Base-by-base conservation (phyloP, 1,140 invertebrate genomes). In the Neodiprion virginianus region DNA sequence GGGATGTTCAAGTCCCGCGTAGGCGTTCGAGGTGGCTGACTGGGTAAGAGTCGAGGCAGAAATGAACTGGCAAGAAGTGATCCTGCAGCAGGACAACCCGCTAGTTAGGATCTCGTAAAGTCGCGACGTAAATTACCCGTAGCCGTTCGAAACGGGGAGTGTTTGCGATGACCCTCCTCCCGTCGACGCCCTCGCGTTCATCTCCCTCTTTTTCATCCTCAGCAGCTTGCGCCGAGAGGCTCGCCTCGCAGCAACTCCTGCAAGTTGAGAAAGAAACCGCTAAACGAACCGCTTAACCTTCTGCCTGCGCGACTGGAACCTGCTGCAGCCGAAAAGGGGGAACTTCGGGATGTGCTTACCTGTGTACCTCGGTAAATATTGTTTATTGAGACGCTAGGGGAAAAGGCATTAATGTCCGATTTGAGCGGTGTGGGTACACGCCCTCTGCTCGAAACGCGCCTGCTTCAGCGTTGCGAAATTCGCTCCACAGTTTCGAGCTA, bases 51-150 rank as follows among this genome's bases (percentile, higher is more conserved):
- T 8, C 5, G 8, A 14, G 8, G 53, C 7, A 61, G 53, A 61
- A 61, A 61, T 61, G 11, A 17, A 12, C 53, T 0, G 53, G 11
- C 5, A 61, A 61, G 53, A 61, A 61, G 53, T 61, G 11, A 61
- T 61, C 53, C 53, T 40, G 28, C 28, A 17, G 53, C 11, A 61
- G 53, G 53, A 61, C 70, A 49, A 86, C 83, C 86, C 84, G 81
- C 85, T 86, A 82, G 85, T 86, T 86, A 86, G 81, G 82, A 84
- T 81, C 82, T 79, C 85, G 78, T 86, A 86, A 85, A 86, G 76
- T 77, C 78, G 79, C 79, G 81, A 81, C 81, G 81, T 86, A 87
- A 86, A 86, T 87, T 85, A 86, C 72, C 40, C 48, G 23, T 14
- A 47, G 23, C n/a, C 71, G 68, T 17, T 72, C 71, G 61, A 67